A percentile compares a stretch with the other conserved stretches of the same genome.
Conservation (phyloP, 2,888 invertebrate species). For the Phaonia tiefii region DNA sequence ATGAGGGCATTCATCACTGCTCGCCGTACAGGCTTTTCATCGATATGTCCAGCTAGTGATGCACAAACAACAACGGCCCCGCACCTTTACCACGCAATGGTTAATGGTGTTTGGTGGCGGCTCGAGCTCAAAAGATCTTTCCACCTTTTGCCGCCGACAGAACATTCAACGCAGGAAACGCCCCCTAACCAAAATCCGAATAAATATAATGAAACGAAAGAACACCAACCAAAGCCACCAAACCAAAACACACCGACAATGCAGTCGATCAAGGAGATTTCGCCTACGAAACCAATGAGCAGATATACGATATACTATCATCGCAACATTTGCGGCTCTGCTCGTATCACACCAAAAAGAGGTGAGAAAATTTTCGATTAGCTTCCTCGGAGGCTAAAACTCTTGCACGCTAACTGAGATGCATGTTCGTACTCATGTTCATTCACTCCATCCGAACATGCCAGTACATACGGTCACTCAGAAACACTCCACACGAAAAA, state of each 20-base stretch:
- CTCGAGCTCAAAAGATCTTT: constrained; percentile 76
- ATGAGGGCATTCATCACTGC: constrained; percentile 59
- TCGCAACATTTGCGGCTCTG: constrained; percentile 64
- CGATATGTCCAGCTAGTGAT: not conserved
- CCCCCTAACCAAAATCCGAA: constrained; percentile 71
- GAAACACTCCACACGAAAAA: constrained; percentile 15
- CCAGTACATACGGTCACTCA: constrained; percentile 29
- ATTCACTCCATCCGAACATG: not conserved
- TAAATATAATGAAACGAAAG: constrained; percentile 36
- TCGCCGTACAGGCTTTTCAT: not conserved
- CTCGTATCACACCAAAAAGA: constrained; percentile 77
- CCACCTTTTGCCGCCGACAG: constrained; percentile 76
- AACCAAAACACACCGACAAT: not conserved
- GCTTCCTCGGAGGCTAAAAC: constrained; percentile 77
- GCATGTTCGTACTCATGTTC: constrained; percentile 16
- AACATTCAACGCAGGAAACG: constrained; percentile 78
- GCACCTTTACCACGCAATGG: constrained; percentile 61
- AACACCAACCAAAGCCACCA: constrained; percentile 27
- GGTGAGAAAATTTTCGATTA: constrained; percentile 81
- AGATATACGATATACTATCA: constrained; percentile 56
- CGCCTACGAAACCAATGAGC: not conserved
- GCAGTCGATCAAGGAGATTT: constrained; percentile 35
- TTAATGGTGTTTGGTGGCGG: constrained; percentile 66
- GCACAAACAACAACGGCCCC: constrained; percentile 29
- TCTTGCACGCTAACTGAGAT: constrained; percentile 61